phyloP scores from a whole-genome alignment of 2,888 invertebrate genomes.

The Homarus gammarus region DNA sequence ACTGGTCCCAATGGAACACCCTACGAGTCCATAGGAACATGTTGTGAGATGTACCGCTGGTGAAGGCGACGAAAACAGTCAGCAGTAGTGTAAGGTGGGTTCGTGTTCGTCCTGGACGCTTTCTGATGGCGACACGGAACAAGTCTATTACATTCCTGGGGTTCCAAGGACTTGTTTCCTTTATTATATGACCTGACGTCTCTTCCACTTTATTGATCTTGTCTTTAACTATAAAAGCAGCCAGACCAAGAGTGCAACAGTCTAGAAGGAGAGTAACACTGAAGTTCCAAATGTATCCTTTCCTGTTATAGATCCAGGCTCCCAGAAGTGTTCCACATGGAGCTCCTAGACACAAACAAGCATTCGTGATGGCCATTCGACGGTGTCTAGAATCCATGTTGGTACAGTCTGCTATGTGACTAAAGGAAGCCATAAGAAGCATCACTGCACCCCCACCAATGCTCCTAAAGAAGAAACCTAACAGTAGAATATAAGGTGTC shows the following conservation, averaged over 20 bases:
- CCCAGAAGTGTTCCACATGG: not conserved
- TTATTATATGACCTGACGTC: not conserved
- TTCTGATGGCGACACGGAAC: not conserved
- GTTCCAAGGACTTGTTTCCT: not conserved
- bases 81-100: not conserved
- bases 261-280: not conserved
- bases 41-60: slow-evolving; percentile 25
- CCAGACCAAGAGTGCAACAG: not conserved
- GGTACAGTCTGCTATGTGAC: slow-evolving; percentile 24
- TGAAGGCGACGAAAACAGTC: not conserved
- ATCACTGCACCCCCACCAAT: not conserved
- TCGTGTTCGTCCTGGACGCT: not conserved
- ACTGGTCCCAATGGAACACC: slow-evolving; percentile 42
- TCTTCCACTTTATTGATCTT: not conserved
- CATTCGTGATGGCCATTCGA: slow-evolving; percentile 17
- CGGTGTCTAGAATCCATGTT: not conserved
- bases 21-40: slow-evolving; percentile 47
- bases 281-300: not conserved
- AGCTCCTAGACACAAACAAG: not conserved
- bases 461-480: not conserved
- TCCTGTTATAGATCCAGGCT: not conserved
- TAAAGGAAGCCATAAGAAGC: not conserved
- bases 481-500: not conserved
- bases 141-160: slow-evolving; percentile 21
- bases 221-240: not conserved